Percentiles rank a stretch among this genome's conserved stretches.
Evolutionary conservation across 2,113 vertebrate species (phyloP).

Genomic region (Sorex araneus): DNA sequence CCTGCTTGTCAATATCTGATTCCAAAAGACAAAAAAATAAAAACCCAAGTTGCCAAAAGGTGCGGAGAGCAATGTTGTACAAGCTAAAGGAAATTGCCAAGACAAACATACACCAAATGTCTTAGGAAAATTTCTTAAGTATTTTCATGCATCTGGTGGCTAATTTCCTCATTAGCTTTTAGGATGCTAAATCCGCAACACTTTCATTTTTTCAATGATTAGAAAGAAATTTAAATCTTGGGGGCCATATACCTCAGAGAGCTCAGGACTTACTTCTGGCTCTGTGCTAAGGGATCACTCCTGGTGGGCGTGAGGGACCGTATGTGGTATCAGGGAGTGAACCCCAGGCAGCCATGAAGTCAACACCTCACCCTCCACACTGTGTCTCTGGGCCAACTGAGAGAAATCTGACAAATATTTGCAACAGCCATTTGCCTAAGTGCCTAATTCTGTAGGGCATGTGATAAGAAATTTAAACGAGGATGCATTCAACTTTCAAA

Average conservation of each 20-base stretch:
- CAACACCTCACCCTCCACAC: too few species aligned
- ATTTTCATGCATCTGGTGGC: background rate
- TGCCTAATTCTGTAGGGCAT: conserved; percentile 39
- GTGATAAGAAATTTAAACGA: conserved; percentile 56
- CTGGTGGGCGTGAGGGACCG: too few species aligned
- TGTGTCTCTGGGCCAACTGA: background rate
- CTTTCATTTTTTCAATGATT: background rate
- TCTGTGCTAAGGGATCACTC: too few species aligned
- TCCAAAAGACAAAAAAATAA: background rate
- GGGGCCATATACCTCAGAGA: too few species aligned
- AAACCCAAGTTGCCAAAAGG: conserved; percentile 35
- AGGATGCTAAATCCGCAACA: conserved; percentile 19
- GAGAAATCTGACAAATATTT: conserved; percentile 51
- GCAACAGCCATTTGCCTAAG: conserved; percentile 39
- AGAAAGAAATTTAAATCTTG: too few species aligned
- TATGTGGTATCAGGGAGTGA: too few species aligned
- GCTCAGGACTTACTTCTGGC: too few species aligned
- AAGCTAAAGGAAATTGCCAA: conserved; percentile 1
- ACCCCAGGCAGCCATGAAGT: too few species aligned
- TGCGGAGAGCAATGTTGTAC: background rate
- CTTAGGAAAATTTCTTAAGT: conserved; percentile 28
- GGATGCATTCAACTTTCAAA: conserved; percentile 35
- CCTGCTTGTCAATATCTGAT: conserved; percentile 49
- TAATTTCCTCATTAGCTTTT: background rate
- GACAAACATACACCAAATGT: background rate